Evolutionary conservation across 2,797 vertebrate species (phyloP).

Genomic region (Streptopelia turtur): DNA sequence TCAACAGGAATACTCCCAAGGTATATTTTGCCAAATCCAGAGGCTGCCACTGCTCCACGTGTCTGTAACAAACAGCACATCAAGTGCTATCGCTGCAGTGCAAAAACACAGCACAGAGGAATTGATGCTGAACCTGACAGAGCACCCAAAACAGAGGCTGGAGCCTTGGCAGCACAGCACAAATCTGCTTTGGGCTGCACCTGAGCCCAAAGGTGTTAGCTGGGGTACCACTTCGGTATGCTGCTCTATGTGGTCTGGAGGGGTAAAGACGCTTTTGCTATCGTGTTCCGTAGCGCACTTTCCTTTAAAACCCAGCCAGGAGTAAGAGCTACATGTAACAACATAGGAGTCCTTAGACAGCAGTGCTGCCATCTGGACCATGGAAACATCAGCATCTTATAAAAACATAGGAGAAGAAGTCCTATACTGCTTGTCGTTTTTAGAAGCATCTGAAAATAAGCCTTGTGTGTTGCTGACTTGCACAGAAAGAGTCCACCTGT

Average conservation of each 20-base stretch:
- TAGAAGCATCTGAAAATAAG: not conserved
- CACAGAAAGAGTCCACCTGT: not conserved
- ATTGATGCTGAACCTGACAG: not conserved
- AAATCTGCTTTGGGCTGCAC: not conserved
- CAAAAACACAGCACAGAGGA: not conserved
- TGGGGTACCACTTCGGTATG: accelerated
- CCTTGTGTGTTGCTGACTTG: accelerated
- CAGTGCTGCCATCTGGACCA: not conserved
- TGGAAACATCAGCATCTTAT: not conserved
- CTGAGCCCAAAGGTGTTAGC: accelerated
- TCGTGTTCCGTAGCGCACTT: not conserved
- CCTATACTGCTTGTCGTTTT: not conserved
- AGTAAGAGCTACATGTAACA: accelerated
- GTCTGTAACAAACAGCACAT: not conserved
- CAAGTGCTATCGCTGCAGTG: not conserved
- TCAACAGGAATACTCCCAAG: not conserved
- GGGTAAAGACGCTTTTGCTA: not conserved
- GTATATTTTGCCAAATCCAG: not conserved
- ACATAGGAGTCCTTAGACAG: not conserved
- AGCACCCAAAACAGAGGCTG: not conserved
- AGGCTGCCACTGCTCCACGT: not conserved
- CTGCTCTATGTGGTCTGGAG: not conserved
- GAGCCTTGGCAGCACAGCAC: not conserved
- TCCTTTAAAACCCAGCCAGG: not conserved
- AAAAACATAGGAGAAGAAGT: not conserved